A percentile compares a stretch with the other conserved stretches of the same genome.
These are phyloP conservation scores for Lepidocolaptes lacrymiger DNA, from an alignment of 2,797 vertebrate genomes.

Conservation along the genomic window DNA sequence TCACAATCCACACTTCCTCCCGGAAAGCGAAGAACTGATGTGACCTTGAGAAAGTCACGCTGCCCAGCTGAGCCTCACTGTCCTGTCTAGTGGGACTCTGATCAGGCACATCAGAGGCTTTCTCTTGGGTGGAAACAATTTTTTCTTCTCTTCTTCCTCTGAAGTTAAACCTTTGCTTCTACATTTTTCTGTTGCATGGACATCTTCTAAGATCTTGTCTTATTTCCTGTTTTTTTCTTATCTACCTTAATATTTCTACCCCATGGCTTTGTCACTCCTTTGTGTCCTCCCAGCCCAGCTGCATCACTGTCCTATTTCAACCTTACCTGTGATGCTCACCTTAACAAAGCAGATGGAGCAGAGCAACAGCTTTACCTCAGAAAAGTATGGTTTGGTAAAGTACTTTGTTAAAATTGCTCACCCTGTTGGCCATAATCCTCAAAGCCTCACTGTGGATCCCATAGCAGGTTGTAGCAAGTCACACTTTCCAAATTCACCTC, in stretches of 20 bases:
- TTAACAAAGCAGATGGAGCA: neutral
- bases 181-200: neutral
- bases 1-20: neutral
- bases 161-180: neutral
- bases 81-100: neutral
- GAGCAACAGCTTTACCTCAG: neutral
- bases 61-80: neutral
- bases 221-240: neutral
- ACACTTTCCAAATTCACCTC: neutral
- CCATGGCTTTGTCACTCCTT: neutral
- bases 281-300: neutral
- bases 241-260: neutral
- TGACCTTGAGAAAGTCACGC: neutral
- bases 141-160: neutral
- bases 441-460: neutral
- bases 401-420: neutral
- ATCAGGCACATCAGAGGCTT: neutral
- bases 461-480: neutral
- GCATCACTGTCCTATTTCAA: neutral
- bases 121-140: neutral
- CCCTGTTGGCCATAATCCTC: neutral
- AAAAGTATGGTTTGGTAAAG: neutral
- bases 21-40: neutral
- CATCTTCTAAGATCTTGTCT: neutral
- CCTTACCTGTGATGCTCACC: neutral